Percentiles rank a stretch among this genome's conserved stretches.
phyloP scores from a whole-genome alignment of 1,140 invertebrate species.

The Polyergus mexicanus region DNA sequence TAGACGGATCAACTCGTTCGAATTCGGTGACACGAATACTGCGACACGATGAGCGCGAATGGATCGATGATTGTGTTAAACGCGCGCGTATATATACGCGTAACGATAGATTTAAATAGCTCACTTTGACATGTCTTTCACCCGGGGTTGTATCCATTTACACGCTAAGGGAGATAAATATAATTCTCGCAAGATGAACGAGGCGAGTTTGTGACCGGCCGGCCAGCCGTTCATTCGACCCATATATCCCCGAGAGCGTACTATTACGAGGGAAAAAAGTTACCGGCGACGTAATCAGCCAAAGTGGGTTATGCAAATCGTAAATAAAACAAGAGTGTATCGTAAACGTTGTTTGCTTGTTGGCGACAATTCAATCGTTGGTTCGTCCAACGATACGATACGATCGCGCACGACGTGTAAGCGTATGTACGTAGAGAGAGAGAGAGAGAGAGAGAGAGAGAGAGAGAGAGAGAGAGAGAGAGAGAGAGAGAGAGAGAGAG shows the following conservation, averaged over 20 bases:
- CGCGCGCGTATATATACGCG: not conserved
- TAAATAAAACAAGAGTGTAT: not conserved
- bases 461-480: no score
- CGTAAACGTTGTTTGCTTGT: not conserved
- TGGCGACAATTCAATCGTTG: not conserved
- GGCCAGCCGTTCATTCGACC: not conserved
- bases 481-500: no score
- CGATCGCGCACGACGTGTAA: not conserved
- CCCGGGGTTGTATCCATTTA: constrained; percentile 15
- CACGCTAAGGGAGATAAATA: constrained; percentile 42
- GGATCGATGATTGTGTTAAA: not conserved
- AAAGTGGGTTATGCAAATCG: constrained; percentile 24
- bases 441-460: no score
- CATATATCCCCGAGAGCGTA: constrained; percentile 39
- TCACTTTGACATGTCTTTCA: constrained; percentile 41
- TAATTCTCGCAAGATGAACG: constrained; percentile 48
- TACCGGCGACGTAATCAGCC: not conserved
- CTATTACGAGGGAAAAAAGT: not conserved
- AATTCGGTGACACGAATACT: constrained; percentile 23
- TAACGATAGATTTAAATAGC: constrained; percentile 50
- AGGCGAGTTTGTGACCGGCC: constrained; percentile 1
- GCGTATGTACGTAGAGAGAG: no score
- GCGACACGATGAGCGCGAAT: constrained; percentile 35
- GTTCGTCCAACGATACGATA: not conserved
- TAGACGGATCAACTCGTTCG: constrained; percentile 5